Evolutionary conservation across 2,113 vertebrate species (phyloP).

Genomic region (Okapia johnstoni): DNA sequence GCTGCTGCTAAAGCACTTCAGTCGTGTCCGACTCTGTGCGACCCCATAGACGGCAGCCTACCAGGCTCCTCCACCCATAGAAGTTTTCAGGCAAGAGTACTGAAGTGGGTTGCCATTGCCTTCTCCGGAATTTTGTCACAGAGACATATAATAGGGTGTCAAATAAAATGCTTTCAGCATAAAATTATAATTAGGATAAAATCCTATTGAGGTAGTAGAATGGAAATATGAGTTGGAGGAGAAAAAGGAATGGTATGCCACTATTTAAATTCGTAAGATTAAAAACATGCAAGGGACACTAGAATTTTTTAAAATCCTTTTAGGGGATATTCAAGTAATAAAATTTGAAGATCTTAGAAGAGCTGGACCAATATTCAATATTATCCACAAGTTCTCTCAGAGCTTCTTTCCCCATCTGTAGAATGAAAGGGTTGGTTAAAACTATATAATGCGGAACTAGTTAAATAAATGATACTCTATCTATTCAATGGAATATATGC

Average conservation of each 20-base stretch:
- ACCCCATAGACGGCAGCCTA: too few species aligned
- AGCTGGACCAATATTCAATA: not conserved
- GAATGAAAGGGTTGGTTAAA: not conserved
- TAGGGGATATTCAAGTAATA: not conserved
- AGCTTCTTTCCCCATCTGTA: not conserved
- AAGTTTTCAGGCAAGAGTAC: too few species aligned
- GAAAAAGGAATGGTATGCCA: not conserved
- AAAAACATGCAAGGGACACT: not conserved
- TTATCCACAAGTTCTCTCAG: not conserved
- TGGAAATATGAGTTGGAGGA: not conserved
- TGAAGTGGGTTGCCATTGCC: too few species aligned
- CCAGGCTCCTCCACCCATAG: too few species aligned
- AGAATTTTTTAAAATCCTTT: not conserved
- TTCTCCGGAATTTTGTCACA: not conserved
- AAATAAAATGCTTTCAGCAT: not conserved
- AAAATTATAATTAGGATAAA: slow-evolving; percentile 33
- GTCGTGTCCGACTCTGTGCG: too few species aligned
- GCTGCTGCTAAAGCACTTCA: too few species aligned
- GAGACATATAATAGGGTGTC: not conserved
- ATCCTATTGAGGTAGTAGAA: not conserved
- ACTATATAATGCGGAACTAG: not conserved
- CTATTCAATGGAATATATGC: not conserved
- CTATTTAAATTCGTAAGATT: not conserved
- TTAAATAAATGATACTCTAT: not conserved
- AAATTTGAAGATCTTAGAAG: not conserved